A percentile compares a stretch with the other conserved stretches of the same genome.
Evolutionary conservation across 2,888 invertebrate species (phyloP).

Genomic region (Scrobipalpa costella): DNA sequence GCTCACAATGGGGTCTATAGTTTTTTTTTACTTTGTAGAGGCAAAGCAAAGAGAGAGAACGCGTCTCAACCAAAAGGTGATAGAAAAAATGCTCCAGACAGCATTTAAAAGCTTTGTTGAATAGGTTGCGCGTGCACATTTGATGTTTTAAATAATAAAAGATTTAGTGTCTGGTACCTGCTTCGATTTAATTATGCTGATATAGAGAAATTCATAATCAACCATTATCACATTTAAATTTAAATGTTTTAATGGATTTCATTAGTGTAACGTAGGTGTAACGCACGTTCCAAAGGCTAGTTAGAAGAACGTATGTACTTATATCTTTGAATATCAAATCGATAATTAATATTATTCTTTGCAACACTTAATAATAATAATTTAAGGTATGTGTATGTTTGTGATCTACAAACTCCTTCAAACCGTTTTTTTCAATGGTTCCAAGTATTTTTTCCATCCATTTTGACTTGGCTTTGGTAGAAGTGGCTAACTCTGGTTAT

Average conservation of each 20-base stretch:
- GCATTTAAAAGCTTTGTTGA: conserved; percentile 60
- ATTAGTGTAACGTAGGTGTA: too few species aligned
- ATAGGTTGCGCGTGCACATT: conserved; percentile 53
- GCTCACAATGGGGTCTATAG: conserved; percentile 64
- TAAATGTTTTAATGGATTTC: too few species aligned
- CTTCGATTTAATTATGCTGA: conserved; percentile 45
- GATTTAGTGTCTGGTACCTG: conserved; percentile 53
- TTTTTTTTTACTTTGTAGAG: conserved; percentile 62
- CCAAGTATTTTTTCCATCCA: background rate
- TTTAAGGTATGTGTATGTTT: too few species aligned
- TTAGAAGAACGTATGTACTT: too few species aligned
- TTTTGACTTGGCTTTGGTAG: background rate
- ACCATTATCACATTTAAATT: too few species aligned
- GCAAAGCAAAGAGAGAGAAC: conserved; percentile 59
- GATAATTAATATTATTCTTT: too few species aligned
- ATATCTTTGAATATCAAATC: too few species aligned
- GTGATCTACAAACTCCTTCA: background rate
- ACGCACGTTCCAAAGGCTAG: too few species aligned
- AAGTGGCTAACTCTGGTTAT: conserved; percentile 1
- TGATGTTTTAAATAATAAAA: conserved; percentile 53
- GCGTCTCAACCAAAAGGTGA: conserved; percentile 58
- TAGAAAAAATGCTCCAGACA: conserved; percentile 65
- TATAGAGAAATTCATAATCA: background rate
- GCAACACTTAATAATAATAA: too few species aligned
- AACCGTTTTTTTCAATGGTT: background rate